Percentiles rank a stretch among this genome's conserved stretches.
These are phyloP conservation scores for Criorhina ranunculi DNA, from an alignment of 2,888 invertebrate genomes.

Conservation along the genomic window DNA sequence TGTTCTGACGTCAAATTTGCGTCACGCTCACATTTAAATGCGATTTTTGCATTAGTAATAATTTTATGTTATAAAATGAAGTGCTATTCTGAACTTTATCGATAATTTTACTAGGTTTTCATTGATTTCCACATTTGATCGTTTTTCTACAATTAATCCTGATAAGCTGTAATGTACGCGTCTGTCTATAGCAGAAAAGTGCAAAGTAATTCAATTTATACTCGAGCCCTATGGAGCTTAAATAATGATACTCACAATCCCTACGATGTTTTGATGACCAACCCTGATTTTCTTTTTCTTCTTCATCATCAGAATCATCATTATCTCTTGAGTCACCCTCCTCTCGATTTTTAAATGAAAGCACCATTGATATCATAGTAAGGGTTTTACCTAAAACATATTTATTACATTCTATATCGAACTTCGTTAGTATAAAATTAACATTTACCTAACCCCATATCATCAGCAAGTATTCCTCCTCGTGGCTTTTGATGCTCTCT, in stretches of 20 bases:
- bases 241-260: constrained; percentile 79
- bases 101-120: too few species aligned
- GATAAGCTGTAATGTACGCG: too few species aligned
- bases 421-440: background rate
- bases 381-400: constrained; percentile 88
- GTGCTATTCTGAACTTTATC: too few species aligned
- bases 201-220: too few species aligned
- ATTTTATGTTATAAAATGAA: too few species aligned
- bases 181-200: too few species aligned
- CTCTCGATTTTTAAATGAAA: constrained; percentile 86
- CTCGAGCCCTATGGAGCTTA: too few species aligned
- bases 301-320: constrained; percentile 77
- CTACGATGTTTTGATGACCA: constrained; percentile 82
- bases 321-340: constrained; percentile 80
- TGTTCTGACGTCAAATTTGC: too few species aligned
- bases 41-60: too few species aligned
- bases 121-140: too few species aligned
- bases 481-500: constrained; percentile 93
- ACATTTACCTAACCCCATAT: constrained; percentile 83
- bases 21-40: too few species aligned
- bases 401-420: background rate
- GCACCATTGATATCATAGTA: constrained; percentile 91
- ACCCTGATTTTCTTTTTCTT: constrained; percentile 69
- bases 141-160: too few species aligned
- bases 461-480: constrained; percentile 93